Conservation (phyloP, 2,113 vertebrate species). For the Amphiprion ocellaris region DNA sequence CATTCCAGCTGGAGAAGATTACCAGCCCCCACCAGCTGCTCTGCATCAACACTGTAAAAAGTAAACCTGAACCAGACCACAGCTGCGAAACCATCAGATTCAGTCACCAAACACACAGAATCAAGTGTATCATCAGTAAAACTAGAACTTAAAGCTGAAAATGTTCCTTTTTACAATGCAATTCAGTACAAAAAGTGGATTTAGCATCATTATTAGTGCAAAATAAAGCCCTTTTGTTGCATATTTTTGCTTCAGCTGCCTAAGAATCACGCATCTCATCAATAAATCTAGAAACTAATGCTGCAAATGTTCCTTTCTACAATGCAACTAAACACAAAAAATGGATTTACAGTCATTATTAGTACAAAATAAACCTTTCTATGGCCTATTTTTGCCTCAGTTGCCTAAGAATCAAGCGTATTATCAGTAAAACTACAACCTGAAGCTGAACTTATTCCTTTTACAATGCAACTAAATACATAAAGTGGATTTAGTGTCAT, state of each 20-base stretch:
- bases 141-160: too few relatives aligned
- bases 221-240: too few relatives aligned
- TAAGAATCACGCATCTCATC: too few relatives aligned
- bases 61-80: not conserved
- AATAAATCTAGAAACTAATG: too few relatives aligned
- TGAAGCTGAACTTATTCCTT: too few relatives aligned
- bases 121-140: too few relatives aligned
- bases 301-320: too few relatives aligned
- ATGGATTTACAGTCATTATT: not conserved
- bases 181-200: not conserved
- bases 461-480: not conserved
- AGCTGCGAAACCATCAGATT: not conserved
- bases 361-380: not conserved
- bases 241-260: too few relatives aligned
- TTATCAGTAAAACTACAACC: too few relatives aligned
- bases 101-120: too few relatives aligned
- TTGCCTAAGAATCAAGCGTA: not conserved
- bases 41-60: not conserved
- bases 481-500: too few relatives aligned
- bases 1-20: constrained; percentile 33
- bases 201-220: not conserved
- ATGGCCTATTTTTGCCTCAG: not conserved
- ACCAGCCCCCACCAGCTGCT: not conserved
- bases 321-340: too few relatives aligned
- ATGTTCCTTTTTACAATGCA: not conserved